Evolutionary conservation across 2,888 invertebrate species (phyloP).

Genomic region (Quadroppia sp.): DNA sequence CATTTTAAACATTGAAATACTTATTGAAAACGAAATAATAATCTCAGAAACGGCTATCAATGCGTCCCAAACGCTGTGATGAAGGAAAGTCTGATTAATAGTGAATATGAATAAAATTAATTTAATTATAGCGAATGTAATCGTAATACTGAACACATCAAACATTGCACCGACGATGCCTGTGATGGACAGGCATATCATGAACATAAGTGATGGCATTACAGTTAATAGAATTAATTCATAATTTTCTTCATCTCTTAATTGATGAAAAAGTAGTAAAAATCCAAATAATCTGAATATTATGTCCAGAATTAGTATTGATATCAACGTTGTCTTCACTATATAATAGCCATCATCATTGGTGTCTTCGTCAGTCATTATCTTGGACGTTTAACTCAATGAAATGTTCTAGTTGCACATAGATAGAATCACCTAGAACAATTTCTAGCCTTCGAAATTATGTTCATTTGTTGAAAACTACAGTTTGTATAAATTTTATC

Average conservation of each 20-base stretch:
- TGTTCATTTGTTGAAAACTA: no score
- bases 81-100: background rate
- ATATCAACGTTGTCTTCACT: background rate
- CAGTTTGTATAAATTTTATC: no score
- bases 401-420: no score
- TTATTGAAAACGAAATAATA: constrained; percentile 7
- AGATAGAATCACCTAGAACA: no score
- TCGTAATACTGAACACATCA: constrained; percentile 6
- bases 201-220: constrained; percentile 15
- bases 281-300: constrained; percentile 7
- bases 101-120: constrained; percentile 5
- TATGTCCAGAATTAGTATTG: constrained; percentile 3
- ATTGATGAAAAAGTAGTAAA: background rate
- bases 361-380: no score
- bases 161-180: constrained; percentile 7
- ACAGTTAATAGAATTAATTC: background rate
- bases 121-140: background rate
- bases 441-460: no score
- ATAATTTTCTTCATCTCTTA: background rate
- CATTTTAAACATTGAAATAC: background rate
- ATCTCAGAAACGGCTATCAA: constrained; percentile 13
- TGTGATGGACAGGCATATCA: background rate
- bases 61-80: constrained; percentile 14
- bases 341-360: constrained; percentile 4
- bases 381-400: no score